phyloP scores from a whole-genome alignment of 1,140 invertebrate genomes.

The Pseudomyrmex pallidus region DNA sequence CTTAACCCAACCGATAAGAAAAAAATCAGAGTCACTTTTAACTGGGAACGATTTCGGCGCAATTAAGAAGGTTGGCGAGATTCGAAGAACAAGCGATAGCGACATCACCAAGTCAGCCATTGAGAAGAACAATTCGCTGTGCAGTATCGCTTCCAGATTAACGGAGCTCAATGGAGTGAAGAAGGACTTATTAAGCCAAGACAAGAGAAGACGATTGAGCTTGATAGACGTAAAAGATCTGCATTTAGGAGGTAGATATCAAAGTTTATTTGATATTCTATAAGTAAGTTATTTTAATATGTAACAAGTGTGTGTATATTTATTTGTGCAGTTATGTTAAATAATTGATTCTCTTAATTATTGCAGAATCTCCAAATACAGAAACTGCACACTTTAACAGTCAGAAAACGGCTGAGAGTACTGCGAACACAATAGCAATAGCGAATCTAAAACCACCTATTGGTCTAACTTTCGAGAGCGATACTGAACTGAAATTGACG shows the following conservation, averaged over 20 bases:
- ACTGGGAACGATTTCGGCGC: conserved; percentile 76
- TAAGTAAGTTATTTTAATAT: not conserved
- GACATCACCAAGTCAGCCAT: conserved; percentile 75
- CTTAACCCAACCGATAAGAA: conserved; percentile 72
- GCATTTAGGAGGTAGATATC: conserved; percentile 79
- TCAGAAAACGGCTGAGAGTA: conserved; percentile 75
- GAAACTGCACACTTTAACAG: conserved; percentile 78
- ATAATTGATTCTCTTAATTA: conserved; percentile 48
- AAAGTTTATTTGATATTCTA: not conserved
- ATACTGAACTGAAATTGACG: conserved; percentile 70
- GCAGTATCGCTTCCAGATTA: conserved; percentile 74
- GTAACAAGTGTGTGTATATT: no score
- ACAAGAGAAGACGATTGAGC: conserved; percentile 83
- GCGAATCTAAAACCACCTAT: conserved; percentile 67
- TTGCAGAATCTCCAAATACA: conserved; percentile 83
- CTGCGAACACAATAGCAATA: conserved; percentile 54
- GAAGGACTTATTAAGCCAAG: conserved; percentile 81
- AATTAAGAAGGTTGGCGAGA: conserved; percentile 81
- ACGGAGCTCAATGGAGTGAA: conserved; percentile 83
- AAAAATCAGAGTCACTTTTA: conserved; percentile 77
- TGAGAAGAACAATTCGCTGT: conserved; percentile 77
- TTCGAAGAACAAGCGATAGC: conserved; percentile 85
- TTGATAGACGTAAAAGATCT: conserved; percentile 84
- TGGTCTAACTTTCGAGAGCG: conserved; percentile 74
- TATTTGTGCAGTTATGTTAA: not conserved